phyloP scores from a whole-genome alignment of 2,113 vertebrate species.

The Leucoraja erinaceus region DNA sequence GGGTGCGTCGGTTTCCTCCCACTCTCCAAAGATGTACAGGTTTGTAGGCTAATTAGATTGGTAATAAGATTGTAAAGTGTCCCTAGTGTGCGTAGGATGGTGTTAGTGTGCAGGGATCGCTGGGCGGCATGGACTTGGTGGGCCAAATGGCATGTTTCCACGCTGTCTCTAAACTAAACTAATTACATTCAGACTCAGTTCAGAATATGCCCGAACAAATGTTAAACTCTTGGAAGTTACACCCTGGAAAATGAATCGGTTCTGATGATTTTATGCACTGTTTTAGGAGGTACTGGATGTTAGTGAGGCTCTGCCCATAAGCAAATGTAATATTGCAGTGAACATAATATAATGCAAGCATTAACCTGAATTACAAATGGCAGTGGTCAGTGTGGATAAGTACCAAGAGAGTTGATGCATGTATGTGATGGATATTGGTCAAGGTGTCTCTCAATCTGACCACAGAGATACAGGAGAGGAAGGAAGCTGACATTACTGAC shows the following conservation, averaged over 20 bases:
- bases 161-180: not conserved
- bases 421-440: not conserved
- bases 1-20: too few species aligned
- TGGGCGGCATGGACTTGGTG: too few species aligned
- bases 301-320: not conserved
- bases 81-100: too few species aligned
- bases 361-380: not conserved
- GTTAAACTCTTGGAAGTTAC: not conserved
- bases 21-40: too few species aligned
- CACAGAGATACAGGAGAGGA: not conserved
- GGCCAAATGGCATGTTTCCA: too few species aligned
- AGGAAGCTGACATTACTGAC: not conserved
- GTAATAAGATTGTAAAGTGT: too few species aligned
- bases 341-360: not conserved
- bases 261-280: not conserved
- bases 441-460: not conserved
- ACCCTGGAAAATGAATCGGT: not conserved
- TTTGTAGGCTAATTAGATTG: too few species aligned
- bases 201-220: not conserved
- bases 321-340: not conserved
- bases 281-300: not conserved
- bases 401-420: not conserved
- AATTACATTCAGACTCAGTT: not conserved
- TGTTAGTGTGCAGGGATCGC: too few species aligned
- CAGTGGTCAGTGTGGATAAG: not conserved